A percentile compares a stretch with the other conserved stretches of the same genome.
Conservation (phyloP, 1,140 invertebrate species). For the Thaumetopoea pityocampa region DNA sequence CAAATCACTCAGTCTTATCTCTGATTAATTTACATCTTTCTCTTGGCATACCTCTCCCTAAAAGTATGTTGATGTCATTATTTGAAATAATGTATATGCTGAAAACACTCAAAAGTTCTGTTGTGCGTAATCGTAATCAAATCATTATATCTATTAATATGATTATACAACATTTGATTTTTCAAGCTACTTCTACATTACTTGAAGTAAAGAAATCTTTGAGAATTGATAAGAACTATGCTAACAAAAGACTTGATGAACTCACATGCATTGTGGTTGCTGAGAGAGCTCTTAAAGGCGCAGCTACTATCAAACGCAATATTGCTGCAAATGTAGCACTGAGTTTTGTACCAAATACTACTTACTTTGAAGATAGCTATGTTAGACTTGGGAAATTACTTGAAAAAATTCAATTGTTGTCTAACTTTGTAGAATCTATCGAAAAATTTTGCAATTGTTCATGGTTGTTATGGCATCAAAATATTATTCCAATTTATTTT, state of each 20-base stretch:
- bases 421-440: constrained; percentile 78
- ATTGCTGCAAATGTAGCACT: constrained; percentile 82
- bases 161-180: constrained; percentile 83
- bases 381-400: constrained; percentile 75
- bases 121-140: constrained; percentile 78
- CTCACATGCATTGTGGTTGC: constrained; percentile 84
- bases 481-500: constrained; percentile 87
- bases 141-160: constrained; percentile 79
- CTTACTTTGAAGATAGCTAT: constrained; percentile 75
- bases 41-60: constrained; percentile 86
- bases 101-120: constrained; percentile 84
- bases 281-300: constrained; percentile 83
- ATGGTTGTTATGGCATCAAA: constrained; percentile 90
- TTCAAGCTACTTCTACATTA: constrained; percentile 78
- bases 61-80: constrained; percentile 84
- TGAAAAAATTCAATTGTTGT: constrained; percentile 79
- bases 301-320: constrained; percentile 80
- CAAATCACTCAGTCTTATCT: constrained; percentile 79
- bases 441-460: constrained; percentile 82
- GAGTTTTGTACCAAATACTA: constrained; percentile 78
- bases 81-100: constrained; percentile 90
- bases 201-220: constrained; percentile 73
- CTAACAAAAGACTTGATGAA: constrained; percentile 72
- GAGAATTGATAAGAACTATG: constrained; percentile 69
- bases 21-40: constrained; percentile 90